These are phyloP conservation scores for Clamator glandarius DNA, from an alignment of 2,797 vertebrate genomes.

Conservation along the genomic window DNA sequence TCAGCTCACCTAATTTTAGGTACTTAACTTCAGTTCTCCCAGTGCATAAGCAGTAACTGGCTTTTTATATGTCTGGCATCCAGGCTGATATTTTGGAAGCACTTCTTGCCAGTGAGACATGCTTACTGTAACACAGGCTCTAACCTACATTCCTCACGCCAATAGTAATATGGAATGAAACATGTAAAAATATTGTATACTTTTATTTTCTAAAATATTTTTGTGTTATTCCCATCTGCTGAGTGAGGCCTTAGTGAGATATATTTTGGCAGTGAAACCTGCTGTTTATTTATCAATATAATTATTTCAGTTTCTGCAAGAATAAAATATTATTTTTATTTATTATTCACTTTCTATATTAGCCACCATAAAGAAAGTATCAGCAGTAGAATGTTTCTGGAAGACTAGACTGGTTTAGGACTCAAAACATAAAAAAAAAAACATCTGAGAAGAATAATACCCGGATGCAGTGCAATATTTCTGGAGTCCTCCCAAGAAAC, in stretches of 20 bases:
- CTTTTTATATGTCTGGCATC: not conserved
- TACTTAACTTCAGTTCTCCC: not conserved
- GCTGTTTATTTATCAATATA: not conserved
- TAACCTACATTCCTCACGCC: not conserved
- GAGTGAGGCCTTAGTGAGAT: not conserved
- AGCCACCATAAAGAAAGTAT: not conserved
- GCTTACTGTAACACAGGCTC: not conserved
- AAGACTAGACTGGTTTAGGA: not conserved
- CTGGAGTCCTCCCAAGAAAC: conserved; percentile 46
- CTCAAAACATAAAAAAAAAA: not conserved
- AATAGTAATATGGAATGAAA: not conserved
- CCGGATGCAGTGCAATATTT: conserved; percentile 37
- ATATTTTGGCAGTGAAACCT: not conserved
- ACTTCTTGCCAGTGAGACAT: not conserved
- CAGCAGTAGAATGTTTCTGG: not conserved
- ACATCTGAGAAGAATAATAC: conserved; percentile 45
- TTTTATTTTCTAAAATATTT: not conserved
- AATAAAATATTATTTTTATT: not conserved
- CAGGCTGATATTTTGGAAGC: not conserved
- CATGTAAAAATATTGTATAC: not conserved
- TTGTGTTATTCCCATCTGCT: not conserved
- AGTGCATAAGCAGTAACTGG: not conserved
- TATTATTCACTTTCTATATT: not conserved
- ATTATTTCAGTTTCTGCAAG: not conserved
- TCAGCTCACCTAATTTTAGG: not conserved